Base-by-base conservation (phyloP, 2,797 vertebrate species). In the Darevskia nairensis region DNA sequence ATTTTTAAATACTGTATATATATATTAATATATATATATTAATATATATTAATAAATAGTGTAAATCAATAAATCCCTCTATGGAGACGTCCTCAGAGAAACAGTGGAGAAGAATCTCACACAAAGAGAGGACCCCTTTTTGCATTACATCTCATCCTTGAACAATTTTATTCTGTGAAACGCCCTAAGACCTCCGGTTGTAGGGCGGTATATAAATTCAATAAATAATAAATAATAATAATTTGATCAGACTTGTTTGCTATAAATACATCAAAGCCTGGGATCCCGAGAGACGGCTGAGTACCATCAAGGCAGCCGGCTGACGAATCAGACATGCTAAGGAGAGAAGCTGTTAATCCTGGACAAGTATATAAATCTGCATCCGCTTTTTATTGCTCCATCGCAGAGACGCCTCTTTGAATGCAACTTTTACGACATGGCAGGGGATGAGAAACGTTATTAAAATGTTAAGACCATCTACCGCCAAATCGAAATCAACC, bases 201-300 rank as follows among this genome's bases (percentile, higher is more conserved):
- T 50, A 50, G 46, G 1, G 46, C 10, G 2, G 46, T 50, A 50
- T 50, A 50, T 15, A 55, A 55, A 55, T 55, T 50, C 46, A 50
- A 3, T 13, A 13, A 50, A n/a, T n/a, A n/a, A n/a, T n/a, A n/a
- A n/a, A n/a, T 55, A 55, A 55, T 55, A 55, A 55, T 15, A 55
- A 69, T 80, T 89, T 64, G 39, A 88, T 59, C 46, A 78, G 85
- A 77, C 25, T 13, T 3, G 3, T n/a, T 88, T 69, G 32, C 80
- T 55, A 41, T 27, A 55, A 83, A 78, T 25, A 41, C 72, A 41
- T 83, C 46, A 84, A 78, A 83, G 61, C 35, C 55, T 39, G 46
- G 41, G 74, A 29, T 44, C 15, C 6, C 4, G 23, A 13, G 23
- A n/a, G 75, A 11, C 19, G 0, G 44, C 1, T 32, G 27, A 44